Evolutionary conservation across 92 coral and sea anemone species (phyloP).

Genomic region (Actinostola sp.): DNA sequence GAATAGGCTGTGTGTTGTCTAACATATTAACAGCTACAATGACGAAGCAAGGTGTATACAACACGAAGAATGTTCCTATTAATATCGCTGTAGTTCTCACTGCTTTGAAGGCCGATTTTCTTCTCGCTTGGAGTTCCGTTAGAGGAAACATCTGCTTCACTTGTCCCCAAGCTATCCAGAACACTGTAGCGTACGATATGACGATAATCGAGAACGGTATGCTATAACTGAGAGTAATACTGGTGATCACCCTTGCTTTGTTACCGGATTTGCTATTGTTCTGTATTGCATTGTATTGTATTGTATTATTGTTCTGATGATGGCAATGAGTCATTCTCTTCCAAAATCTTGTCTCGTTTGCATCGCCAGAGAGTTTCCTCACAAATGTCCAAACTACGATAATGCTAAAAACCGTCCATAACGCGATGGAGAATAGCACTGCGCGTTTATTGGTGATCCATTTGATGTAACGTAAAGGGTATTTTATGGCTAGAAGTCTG

Average conservation of each 20-base stretch:
- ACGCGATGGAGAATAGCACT: not conserved
- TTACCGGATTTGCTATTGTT: not conserved
- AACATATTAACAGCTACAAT: not conserved
- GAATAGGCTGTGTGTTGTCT: not conserved
- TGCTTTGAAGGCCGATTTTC: constrained; percentile 22
- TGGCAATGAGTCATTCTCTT: constrained; percentile 19
- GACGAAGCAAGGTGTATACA: constrained; percentile 18
- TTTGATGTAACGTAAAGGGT: constrained; percentile 6
- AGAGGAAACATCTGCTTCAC: constrained; percentile 9
- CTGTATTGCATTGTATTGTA: not conserved
- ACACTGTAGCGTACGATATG: constrained; percentile 1
- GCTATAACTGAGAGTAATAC: too few relatives aligned
- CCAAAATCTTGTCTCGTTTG: constrained; percentile 12
- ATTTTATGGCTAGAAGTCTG: constrained; percentile 28
- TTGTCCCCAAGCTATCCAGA: constrained; percentile 12
- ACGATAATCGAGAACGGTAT: constrained; percentile 19
- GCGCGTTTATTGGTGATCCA: constrained; percentile 31
- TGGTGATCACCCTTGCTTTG: not conserved
- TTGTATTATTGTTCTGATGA: not conserved
- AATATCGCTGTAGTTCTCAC: constrained; percentile 23
- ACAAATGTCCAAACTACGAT: not conserved
- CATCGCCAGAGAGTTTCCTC: not conserved
- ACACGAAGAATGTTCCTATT: constrained; percentile 20
- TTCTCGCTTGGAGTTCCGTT: not conserved
- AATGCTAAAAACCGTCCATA: constrained; percentile 18